These are phyloP conservation scores for Lamprologus lemairii DNA, from an alignment of 2,113 vertebrate species.

Conservation along the genomic window DNA sequence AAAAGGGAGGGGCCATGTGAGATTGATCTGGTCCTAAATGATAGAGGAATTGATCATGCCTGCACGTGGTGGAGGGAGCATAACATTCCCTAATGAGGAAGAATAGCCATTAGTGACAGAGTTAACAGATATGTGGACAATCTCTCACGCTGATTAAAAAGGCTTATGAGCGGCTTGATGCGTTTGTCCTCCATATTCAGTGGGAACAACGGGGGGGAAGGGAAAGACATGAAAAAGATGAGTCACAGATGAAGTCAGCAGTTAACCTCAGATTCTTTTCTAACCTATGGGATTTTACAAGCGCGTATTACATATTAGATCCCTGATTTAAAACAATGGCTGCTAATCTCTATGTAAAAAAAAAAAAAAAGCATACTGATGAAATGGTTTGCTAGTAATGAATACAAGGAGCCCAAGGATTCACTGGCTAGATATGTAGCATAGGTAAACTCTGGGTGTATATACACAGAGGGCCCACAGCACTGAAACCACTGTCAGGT, in stretches of 20 bases:
- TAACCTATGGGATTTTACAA: neutral
- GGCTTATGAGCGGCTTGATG: conserved; percentile 42
- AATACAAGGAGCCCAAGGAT: neutral
- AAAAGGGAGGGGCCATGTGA: conserved; percentile 12
- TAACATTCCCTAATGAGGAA: conserved; percentile 55
- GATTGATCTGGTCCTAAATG: conserved; percentile 57
- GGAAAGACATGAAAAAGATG: neutral
- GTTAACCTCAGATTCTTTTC: neutral
- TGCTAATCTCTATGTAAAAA: neutral
- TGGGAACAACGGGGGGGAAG: neutral
- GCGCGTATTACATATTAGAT: neutral
- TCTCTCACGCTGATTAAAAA: conserved; percentile 64
- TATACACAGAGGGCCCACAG: neutral
- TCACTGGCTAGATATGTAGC: neutral
- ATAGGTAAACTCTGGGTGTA: neutral
- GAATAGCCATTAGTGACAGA: conserved; percentile 57
- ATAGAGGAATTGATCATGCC: conserved; percentile 56
- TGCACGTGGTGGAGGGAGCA: conserved; percentile 14
- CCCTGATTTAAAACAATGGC: neutral
- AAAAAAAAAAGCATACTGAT: neutral
- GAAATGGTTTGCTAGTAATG: neutral
- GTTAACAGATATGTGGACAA: conserved; percentile 50
- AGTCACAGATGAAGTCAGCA: neutral
- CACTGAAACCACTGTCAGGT: neutral
- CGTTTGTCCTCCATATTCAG: conserved; percentile 37